phyloP scores from a whole-genome alignment of 2,797 vertebrate genomes.

The Mareca penelope region DNA sequence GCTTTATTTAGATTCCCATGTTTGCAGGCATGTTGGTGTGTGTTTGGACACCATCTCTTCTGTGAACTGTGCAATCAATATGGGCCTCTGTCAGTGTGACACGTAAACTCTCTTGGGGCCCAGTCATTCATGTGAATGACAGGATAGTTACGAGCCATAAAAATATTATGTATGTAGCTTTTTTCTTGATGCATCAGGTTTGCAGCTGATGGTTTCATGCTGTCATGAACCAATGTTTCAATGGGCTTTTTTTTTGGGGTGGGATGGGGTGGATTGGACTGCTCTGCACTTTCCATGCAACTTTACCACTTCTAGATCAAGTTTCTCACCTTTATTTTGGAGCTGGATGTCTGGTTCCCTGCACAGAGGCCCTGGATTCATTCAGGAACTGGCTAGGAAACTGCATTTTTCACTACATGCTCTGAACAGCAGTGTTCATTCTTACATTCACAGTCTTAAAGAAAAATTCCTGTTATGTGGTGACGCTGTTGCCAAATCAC shows the following conservation, averaged over 20 bases:
- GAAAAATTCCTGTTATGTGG: not conserved
- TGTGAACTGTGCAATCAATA: not conserved
- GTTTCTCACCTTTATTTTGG: not conserved
- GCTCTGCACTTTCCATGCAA: rapidly evolving
- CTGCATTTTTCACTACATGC: not conserved
- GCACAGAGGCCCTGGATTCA: not conserved
- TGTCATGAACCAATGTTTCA: not conserved
- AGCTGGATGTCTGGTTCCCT: not conserved
- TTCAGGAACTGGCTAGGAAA: not conserved
- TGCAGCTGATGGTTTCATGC: not conserved
- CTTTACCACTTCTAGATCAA: rapidly evolving
- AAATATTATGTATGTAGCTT: not conserved
- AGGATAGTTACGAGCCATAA: constrained; percentile 36
- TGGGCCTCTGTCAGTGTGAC: not conserved
- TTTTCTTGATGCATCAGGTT: not conserved
- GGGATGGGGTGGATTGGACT: not conserved
- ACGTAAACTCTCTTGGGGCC: not conserved
- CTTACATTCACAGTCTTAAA: rapidly evolving
- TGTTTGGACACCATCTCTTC: not conserved
- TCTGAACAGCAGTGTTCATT: not conserved
- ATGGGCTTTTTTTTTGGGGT: not conserved
- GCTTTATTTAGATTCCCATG: rapidly evolving
- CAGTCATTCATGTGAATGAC: rapidly evolving
- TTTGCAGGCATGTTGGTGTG: not conserved
- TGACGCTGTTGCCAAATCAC: not conserved